phyloP scores from a whole-genome alignment of 2,113 vertebrate genomes.

The Morone chrysops region DNA sequence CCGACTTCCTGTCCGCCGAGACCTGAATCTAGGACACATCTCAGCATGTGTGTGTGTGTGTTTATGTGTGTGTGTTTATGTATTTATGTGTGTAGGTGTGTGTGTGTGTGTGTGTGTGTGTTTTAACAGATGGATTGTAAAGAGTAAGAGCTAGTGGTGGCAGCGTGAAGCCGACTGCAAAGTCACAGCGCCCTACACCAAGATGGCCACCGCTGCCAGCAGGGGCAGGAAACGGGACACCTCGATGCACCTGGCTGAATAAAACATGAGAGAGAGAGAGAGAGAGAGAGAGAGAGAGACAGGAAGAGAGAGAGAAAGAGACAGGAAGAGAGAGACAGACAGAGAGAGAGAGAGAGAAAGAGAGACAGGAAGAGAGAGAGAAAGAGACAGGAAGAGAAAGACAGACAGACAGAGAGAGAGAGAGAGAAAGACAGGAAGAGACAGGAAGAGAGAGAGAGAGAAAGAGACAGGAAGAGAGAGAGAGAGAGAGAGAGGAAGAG shows the following conservation, averaged over 20 bases:
- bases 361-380: too few relatives aligned
- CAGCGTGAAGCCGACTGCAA: conserved; percentile 5
- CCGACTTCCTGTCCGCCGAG: conserved; percentile 6
- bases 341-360: fast-evolving
- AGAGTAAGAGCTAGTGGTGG: background rate
- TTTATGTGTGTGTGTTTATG: background rate
- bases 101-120: background rate
- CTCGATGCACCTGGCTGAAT: conserved; percentile 55
- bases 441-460: too few relatives aligned
- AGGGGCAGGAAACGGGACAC: conserved; percentile 64
- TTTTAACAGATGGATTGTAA: conserved; percentile 1
- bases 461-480: too few relatives aligned
- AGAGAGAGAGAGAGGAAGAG: too few relatives aligned
- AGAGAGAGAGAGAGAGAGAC: background rate
- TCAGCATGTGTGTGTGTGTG: conserved; percentile 11
- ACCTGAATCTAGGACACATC: conserved; percentile 54
- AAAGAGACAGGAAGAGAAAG: too few relatives aligned
- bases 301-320: too few relatives aligned
- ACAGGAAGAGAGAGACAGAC: too few relatives aligned
- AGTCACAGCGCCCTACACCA: conserved; percentile 8
- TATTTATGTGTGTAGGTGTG: background rate
- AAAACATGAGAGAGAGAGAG: conserved; percentile 63
- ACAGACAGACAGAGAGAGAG: too few relatives aligned
- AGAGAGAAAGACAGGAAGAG: too few relatives aligned
- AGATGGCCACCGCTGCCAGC: conserved; percentile 42